A percentile compares a stretch with the other conserved stretches of the same genome.
phyloP scores from a whole-genome alignment of 2,888 invertebrate genomes.

The Ectemnius continuus region DNA sequence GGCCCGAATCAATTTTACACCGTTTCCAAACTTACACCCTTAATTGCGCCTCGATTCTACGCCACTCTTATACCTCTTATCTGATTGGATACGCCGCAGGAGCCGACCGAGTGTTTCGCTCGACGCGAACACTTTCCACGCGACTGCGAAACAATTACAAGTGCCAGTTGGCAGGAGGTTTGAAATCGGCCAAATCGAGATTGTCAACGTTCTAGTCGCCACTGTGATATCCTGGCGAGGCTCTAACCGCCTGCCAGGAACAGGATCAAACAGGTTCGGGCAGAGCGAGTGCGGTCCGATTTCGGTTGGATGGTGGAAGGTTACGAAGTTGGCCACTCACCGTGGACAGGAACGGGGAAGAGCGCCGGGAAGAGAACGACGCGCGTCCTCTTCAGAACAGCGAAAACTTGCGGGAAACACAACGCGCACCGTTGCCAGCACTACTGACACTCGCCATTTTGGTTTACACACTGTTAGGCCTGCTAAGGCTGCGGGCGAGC shows the following conservation, averaged over 20 bases:
- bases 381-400: conserved; percentile 36
- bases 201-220: too few species aligned
- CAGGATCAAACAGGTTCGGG: conserved; percentile 9
- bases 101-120: too few species aligned
- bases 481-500: background rate
- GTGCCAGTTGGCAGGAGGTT: too few species aligned
- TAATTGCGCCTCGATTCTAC: too few species aligned
- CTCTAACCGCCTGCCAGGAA: too few species aligned
- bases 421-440: conserved; percentile 32
- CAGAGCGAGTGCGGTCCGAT: conserved; percentile 3
- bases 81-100: too few species aligned
- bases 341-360: conserved; percentile 20
- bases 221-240: too few species aligned
- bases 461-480: conserved; percentile 41
- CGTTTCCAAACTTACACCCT: conserved; percentile 14
- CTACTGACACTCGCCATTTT: conserved; percentile 58
- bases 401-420: conserved; percentile 32
- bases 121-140: too few species aligned
- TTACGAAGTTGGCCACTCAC: conserved; percentile 32
- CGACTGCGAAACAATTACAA: too few species aligned
- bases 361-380: conserved; percentile 35
- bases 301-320: conserved; percentile 10
- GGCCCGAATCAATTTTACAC: background rate
- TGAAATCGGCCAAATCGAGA: too few species aligned
- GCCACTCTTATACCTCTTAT: too few species aligned